A percentile compares a stretch with the other conserved stretches of the same genome.
These are phyloP conservation scores for Esperia sulphurella DNA, from an alignment of 2,888 invertebrate genomes.

Conservation along the genomic window DNA sequence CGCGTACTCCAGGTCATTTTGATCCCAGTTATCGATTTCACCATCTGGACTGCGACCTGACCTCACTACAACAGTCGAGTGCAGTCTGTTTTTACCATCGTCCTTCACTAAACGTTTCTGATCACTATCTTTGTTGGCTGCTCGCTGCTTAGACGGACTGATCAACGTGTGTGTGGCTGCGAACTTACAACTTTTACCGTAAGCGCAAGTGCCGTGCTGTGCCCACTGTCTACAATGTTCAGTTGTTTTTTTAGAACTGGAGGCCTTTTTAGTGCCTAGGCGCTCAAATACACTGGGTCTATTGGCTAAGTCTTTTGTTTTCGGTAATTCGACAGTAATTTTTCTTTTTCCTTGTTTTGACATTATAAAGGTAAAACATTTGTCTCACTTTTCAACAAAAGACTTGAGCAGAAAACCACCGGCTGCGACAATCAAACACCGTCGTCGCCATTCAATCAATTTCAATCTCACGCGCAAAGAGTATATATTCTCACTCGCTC, in stretches of 20 bases:
- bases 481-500: background rate
- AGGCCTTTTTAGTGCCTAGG: slow-evolving; percentile 86
- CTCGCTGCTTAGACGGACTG: slow-evolving; percentile 86
- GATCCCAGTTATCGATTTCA: slow-evolving; percentile 88
- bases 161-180: slow-evolving; percentile 86
- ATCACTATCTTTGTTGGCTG: slow-evolving; percentile 82
- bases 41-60: slow-evolving; percentile 80
- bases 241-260: slow-evolving; percentile 76
- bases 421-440: slow-evolving; percentile 25
- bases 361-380: slow-evolving; percentile 75
- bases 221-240: slow-evolving; percentile 89
- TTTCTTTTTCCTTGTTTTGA: slow-evolving; percentile 86
- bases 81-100: slow-evolving; percentile 82
- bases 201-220: slow-evolving; percentile 87
- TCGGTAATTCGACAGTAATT: slow-evolving; percentile 87
- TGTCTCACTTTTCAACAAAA: slow-evolving; percentile 50
- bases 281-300: slow-evolving; percentile 91
- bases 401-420: slow-evolving; percentile 34
- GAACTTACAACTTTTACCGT: slow-evolving; percentile 88
- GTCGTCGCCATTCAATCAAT: slow-evolving; percentile 10
- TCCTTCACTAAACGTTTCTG: slow-evolving; percentile 76
- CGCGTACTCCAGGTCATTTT: slow-evolving; percentile 88
- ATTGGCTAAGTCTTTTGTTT: slow-evolving; percentile 82
- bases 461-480: too few species aligned
- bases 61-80: slow-evolving; percentile 81